Conservation (phyloP, 2,113 vertebrate genomes). For the Hemiscyllium ocellatum region DNA sequence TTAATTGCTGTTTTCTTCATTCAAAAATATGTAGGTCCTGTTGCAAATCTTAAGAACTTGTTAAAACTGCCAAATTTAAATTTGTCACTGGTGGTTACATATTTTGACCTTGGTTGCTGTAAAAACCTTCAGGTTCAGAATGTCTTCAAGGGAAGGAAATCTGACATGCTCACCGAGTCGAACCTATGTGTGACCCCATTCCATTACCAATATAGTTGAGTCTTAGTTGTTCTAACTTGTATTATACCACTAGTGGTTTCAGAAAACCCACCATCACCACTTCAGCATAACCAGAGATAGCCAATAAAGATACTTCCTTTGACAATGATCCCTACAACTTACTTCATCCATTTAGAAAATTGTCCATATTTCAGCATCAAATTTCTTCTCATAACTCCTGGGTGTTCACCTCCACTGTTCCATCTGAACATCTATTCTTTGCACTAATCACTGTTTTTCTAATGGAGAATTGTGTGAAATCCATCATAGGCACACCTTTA, state of each 20-base stretch:
- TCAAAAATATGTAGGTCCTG: not conserved
- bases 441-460: not conserved
- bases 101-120: not conserved
- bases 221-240: not conserved
- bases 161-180: no score
- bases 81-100: not conserved
- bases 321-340: not conserved
- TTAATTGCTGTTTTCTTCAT: not conserved
- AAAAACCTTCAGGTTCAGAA: not conserved
- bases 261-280: not conserved
- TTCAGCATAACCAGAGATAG: not conserved
- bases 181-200: not conserved
- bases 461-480: not conserved
- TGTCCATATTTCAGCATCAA: not conserved
- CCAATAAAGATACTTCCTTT: not conserved
- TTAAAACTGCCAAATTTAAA: not conserved
- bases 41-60: not conserved
- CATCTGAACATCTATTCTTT: not conserved
- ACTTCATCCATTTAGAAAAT: not conserved
- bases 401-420: not conserved
- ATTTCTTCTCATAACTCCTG: not conserved
- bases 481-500: not conserved
- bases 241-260: not conserved
- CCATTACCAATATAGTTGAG: not conserved
- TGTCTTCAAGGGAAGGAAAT: not conserved